These are phyloP conservation scores for Lutraria rhynchaena DNA, from an alignment of 1,140 invertebrate species.

Conservation along the genomic window DNA sequence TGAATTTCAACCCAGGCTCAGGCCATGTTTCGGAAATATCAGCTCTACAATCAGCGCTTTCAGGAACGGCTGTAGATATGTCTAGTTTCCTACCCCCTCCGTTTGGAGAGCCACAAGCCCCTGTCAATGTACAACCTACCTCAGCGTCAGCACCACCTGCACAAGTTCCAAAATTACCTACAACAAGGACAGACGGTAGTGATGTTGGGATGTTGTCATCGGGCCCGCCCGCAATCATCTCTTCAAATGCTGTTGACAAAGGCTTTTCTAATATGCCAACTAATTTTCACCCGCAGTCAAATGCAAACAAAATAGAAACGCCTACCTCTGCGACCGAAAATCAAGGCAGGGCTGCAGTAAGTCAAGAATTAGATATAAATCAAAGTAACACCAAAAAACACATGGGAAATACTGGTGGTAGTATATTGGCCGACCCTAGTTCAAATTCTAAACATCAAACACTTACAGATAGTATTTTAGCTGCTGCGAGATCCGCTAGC, in stretches of 20 bases:
- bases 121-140: not conserved
- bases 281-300: too few species aligned
- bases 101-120: not conserved
- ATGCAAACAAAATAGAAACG: too few species aligned
- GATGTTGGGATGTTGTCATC: not conserved
- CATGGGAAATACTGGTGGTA: not conserved
- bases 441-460: not conserved
- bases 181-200: not conserved
- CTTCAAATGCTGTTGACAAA: too few species aligned
- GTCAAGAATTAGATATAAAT: not conserved
- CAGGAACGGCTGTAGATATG: conserved; percentile 42
- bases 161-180: not conserved
- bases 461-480: not conserved
- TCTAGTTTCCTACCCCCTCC: conserved; percentile 27
- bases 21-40: conserved; percentile 36
- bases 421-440: not conserved
- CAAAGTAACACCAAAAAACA: not conserved
- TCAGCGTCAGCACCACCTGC: not conserved
- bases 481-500: not conserved
- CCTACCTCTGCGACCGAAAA: not conserved
- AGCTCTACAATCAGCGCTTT: conserved; percentile 1
- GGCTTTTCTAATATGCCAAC: too few species aligned
- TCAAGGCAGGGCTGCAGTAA: not conserved
- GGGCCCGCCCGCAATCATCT: not conserved
- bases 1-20: conserved; percentile 35